Base-by-base conservation (phyloP, 2,888 invertebrate species). In the Rotaria sp. region DNA sequence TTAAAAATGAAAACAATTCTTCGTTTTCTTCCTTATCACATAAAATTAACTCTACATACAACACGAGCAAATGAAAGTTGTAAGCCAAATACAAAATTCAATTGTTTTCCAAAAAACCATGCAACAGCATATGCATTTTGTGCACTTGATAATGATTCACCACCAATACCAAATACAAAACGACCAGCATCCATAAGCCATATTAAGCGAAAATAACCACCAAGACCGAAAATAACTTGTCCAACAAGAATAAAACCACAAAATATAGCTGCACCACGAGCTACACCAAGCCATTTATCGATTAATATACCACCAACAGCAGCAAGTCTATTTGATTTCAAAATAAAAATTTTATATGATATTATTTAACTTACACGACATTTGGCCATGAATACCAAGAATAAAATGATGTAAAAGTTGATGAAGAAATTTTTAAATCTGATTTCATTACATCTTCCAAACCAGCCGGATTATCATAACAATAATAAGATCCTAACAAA, bases 381-480 rank as follows among this genome's bases (percentile, higher is more conserved):
- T 98, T 98, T 52, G 98, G 98, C 97, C 97, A 98, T 0, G 97
- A 96, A 91, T 98, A 98, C 91, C 96, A 94, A 95, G 90, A 95
- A 92, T 98, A 98, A 84, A 98, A 93, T 87, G 94, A 92, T 88
- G 95, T 94, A 93, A 95, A 98, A 91, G 95, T 93, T 15, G 94
- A 94, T 87, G 95, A 95, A 85, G 94, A 93, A 88, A 98, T 92
- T 88, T 94, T 92, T 89, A 96, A 93, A 90, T 96, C 96, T 88
- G 92, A 91, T 89, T 94, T 94, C 90, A 96, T 96, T 89, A 95
- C 94, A 90, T 96, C 95, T 91, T 96, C 95, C 85, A 98, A 91
- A 11, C 97, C 96, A 86, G 94, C 96, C 13, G 97, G 97, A 91
- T 96, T 96, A 91, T 98, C 98, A 92, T 96, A 98, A 91, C 97